Percentiles rank a stretch among this genome's conserved stretches.
phyloP scores from a whole-genome alignment of 2,113 vertebrate genomes.

The Serinus canaria region DNA sequence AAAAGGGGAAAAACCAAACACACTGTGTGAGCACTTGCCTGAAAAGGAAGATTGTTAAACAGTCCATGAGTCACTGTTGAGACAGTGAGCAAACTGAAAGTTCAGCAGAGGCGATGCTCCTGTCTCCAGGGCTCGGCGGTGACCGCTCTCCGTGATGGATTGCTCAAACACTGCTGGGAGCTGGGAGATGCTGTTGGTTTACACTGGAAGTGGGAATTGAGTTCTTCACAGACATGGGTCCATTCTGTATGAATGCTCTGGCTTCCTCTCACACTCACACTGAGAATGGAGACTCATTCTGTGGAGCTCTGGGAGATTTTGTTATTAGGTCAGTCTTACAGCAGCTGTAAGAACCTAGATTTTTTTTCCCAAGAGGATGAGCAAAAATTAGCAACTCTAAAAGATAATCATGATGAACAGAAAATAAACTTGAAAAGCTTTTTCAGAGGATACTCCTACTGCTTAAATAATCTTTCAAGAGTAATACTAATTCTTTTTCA shows the following conservation, averaged over 20 bases:
- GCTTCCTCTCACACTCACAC: neutral
- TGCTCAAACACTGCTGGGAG: neutral
- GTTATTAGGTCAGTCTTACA: neutral
- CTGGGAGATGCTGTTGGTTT: neutral
- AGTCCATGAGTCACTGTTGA: neutral
- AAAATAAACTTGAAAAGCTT: neutral
- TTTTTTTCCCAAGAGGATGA: neutral
- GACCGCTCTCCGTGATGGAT: accelerated
- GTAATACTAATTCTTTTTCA: neutral
- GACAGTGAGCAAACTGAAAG: neutral
- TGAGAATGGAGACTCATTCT: neutral
- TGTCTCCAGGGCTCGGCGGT: neutral
- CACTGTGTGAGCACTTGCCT: neutral
- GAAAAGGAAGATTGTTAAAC: neutral
- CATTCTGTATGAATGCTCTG: neutral
- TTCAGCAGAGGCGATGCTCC: neutral
- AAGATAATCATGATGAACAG: neutral
- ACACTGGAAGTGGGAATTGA: neutral
- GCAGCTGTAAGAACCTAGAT: neutral
- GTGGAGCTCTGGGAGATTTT: neutral
- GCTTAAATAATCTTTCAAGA: neutral
- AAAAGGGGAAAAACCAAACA: neutral
- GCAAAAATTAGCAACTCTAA: neutral
- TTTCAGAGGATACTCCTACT: neutral
- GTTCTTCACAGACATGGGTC: neutral